Conservation (phyloP, 2,113 vertebrate genomes). For the Chaenogobius annularis region DNA sequence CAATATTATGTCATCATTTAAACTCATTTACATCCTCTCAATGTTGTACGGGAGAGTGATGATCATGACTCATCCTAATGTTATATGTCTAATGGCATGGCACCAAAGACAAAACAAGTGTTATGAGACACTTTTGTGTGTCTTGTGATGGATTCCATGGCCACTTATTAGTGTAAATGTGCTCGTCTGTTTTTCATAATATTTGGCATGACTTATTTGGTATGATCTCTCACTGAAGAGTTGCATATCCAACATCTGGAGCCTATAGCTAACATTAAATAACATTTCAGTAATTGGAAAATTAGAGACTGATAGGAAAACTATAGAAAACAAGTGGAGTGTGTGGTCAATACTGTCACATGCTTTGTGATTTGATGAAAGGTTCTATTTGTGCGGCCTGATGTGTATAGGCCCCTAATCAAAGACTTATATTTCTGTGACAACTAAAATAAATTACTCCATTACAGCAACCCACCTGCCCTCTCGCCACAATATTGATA, state of each 20-base stretch:
- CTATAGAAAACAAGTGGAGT: slow-evolving; percentile 16
- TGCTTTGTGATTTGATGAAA: slow-evolving; percentile 77
- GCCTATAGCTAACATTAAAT: too few relatives aligned
- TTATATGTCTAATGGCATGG: slow-evolving; percentile 5
- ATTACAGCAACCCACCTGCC: slow-evolving; percentile 74
- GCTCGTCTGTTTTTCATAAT: background rate
- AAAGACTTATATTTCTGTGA: slow-evolving; percentile 76
- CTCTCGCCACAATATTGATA: slow-evolving; percentile 68
- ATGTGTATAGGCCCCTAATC: slow-evolving; percentile 68
- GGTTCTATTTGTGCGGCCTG: slow-evolving; percentile 69
- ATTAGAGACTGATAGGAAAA: too few relatives aligned
- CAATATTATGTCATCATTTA: background rate
- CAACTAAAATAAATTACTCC: slow-evolving; percentile 77
- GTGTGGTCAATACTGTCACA: slow-evolving; percentile 70
- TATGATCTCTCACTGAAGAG: background rate
- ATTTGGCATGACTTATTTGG: background rate
- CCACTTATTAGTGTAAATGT: background rate
- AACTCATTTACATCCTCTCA: background rate
- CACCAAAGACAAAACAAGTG: slow-evolving; percentile 8
- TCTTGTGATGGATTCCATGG: background rate
- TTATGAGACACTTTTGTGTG: background rate
- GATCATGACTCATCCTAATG: slow-evolving; percentile 2
- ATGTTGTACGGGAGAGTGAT: slow-evolving; percentile 1
- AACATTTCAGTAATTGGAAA: too few relatives aligned
- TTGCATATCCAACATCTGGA: background rate